Conservation (phyloP, 2,888 invertebrate genomes). For the Ametastegia equiseti region DNA sequence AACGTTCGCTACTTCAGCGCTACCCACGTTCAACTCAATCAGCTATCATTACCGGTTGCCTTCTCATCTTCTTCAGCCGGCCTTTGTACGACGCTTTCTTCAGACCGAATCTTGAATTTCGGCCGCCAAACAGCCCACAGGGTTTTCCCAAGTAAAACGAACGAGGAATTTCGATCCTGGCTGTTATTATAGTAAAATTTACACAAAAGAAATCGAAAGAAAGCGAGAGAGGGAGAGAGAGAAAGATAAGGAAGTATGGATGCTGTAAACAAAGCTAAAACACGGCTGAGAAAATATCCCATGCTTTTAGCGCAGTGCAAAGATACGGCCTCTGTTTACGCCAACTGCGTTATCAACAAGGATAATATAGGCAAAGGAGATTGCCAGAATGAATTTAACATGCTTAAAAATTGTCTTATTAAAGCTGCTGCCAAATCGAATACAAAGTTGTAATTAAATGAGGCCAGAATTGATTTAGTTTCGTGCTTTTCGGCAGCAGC, state of each 20-base stretch:
- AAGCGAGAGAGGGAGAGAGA: constrained; percentile 20
- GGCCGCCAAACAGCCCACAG: too few relatives aligned
- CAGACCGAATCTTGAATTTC: constrained; percentile 63
- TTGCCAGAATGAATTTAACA: constrained; percentile 87
- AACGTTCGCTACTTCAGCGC: constrained; percentile 80
- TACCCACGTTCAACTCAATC: constrained; percentile 80
- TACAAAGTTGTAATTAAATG: constrained; percentile 83
- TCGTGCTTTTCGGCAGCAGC: too few relatives aligned
- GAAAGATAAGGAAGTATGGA: constrained; percentile 80
- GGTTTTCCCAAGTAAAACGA: too few relatives aligned
- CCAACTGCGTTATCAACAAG: constrained; percentile 87
- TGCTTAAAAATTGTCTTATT: constrained; percentile 85
- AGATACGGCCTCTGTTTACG: constrained; percentile 84
- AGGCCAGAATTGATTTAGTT: too few relatives aligned
- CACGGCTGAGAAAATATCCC: constrained; percentile 87
- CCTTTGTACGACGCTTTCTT: constrained; percentile 85
- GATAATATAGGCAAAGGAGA: constrained; percentile 84
- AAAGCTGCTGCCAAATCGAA: constrained; percentile 84
- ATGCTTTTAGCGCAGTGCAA: constrained; percentile 85
- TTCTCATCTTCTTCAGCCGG: constrained; percentile 83
- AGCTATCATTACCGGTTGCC: constrained; percentile 69
- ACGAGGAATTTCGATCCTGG: too few relatives aligned
- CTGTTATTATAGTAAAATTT: too few relatives aligned
- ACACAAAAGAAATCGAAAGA: too few relatives aligned
- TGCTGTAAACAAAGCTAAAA: constrained; percentile 86